These are phyloP conservation scores for Lycodopsis pacificus DNA, from an alignment of 2,797 vertebrate genomes.

Conservation along the genomic window DNA sequence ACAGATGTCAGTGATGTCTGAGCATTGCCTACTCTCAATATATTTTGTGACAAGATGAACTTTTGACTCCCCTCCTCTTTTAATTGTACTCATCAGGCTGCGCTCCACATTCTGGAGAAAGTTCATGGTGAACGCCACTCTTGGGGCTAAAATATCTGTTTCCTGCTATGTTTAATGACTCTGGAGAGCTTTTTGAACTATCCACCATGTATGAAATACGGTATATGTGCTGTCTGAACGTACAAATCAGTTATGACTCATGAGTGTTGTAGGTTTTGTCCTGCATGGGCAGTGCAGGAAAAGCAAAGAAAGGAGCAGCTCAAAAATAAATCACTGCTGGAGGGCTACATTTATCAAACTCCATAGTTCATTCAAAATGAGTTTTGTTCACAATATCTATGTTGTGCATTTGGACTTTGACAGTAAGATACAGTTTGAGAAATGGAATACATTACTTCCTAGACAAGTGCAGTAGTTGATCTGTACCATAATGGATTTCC, in stretches of 20 bases:
- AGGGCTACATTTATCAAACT: constrained; percentile 76
- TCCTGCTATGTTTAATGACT: constrained; percentile 64
- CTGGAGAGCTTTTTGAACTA: constrained; percentile 61
- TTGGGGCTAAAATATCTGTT: constrained; percentile 47
- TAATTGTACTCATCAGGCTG: constrained; percentile 43
- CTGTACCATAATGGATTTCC: constrained; percentile 69
- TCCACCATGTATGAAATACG: constrained; percentile 59
- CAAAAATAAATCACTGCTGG: constrained; percentile 75
- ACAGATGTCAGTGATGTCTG: constrained; percentile 42
- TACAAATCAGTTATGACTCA: constrained; percentile 78
- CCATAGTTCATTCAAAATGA: constrained; percentile 73
- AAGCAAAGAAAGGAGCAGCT: constrained; percentile 64
- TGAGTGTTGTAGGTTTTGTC: constrained; percentile 68
- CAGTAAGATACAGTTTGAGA: constrained; percentile 67
- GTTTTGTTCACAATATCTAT: constrained; percentile 71
- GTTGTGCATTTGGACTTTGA: constrained; percentile 69
- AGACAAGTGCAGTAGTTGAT: constrained; percentile 69
- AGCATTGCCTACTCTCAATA: constrained; percentile 16
- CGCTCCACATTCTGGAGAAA: constrained; percentile 26
- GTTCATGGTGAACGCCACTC: constrained; percentile 31
- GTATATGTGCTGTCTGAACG: constrained; percentile 64
- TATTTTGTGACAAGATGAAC: constrained; percentile 55
- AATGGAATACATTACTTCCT: constrained; percentile 72
- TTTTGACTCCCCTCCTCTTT: constrained; percentile 38
- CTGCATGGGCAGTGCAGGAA: constrained; percentile 51